Evolutionary conservation across 2,888 invertebrate genomes (phyloP), one percentile per base, ranked within the genome.

Genomic region (Drosophila tripunctata): DNA sequence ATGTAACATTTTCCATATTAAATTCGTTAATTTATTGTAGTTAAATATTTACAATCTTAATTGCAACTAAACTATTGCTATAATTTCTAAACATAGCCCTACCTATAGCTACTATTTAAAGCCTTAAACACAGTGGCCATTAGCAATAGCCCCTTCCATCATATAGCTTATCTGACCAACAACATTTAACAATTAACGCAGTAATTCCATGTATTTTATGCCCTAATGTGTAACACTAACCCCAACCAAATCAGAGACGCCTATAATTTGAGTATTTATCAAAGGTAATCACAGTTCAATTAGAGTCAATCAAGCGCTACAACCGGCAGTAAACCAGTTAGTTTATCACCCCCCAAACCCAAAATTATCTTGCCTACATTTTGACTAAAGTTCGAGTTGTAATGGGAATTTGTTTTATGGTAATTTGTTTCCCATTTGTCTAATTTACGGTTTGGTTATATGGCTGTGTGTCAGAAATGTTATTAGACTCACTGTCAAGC

Each of bases 201-300:
- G 8, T 54, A 36, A 44, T 35, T n/a, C n/a, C n/a, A n/a, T n/a
- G n/a, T 36, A 44, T 19, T 30, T 40, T 15, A 36, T n/a, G 38
- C 44, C 24, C 54, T 15, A 54, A 35, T 61, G n/a, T 12, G n/a
- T 14, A 27, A 44, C 36, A 22, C n/a, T 22, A 12, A 41, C 14
- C 4, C 15, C 22, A 4, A 7, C 10, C 5, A n/a, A n/a, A n/a
- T n/a, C n/a, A n/a, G n/a, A 15, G 24, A 14, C 36, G 41, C 22
- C 55, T 35, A 15, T 56, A 57, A 61, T 64, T 67, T 30, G 22
- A 22, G 15, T 38, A 17, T 31, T 75, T 35, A 33, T 31, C 10
- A 17, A 24, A 35, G 21, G 27, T 40, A 65, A 69, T 55, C 55
- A 50, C 17, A 27, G 61, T 54, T 60, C 48, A 56, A 57, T 70